Evolutionary conservation across 64 coral and sea anemone genomes (phyloP).

Genomic region (Pocillopora damicornis): DNA sequence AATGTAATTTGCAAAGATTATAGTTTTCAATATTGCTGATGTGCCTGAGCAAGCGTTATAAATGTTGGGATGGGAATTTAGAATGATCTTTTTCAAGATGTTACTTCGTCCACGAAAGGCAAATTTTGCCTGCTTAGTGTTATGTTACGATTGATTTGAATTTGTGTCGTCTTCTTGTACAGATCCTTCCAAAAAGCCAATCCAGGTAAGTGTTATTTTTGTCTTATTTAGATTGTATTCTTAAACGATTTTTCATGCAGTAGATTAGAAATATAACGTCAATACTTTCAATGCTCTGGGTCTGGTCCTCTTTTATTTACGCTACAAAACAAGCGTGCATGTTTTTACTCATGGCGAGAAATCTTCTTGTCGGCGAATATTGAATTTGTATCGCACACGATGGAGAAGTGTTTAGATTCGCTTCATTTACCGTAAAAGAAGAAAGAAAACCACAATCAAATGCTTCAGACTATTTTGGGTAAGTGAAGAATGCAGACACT

Average conservation of each 20-base stretch:
- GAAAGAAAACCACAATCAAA: neutral
- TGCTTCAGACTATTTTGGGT: neutral
- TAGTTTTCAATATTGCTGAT: constrained; percentile 1
- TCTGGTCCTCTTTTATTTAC: neutral
- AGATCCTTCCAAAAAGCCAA: constrained; percentile 14
- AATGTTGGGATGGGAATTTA: neutral
- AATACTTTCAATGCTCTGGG: neutral
- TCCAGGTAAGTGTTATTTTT: constrained; percentile 17
- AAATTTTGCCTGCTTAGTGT: neutral
- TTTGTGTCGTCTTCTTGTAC: neutral
- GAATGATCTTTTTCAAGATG: neutral
- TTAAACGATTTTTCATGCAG: neutral
- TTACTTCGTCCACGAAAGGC: neutral
- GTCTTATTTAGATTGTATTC: constrained; percentile 1
- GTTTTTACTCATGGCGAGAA: neutral
- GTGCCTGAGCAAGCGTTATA: neutral
- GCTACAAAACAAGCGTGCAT: neutral
- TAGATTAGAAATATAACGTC: constrained; percentile 17
- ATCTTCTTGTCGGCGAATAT: neutral
- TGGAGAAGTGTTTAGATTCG: neutral
- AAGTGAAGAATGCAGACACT: neutral
- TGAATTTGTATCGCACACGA: neutral
- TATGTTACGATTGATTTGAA: neutral
- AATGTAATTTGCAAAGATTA: neutral
- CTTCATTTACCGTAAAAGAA: neutral